phyloP scores from a whole-genome alignment of 2,113 vertebrate species.

The Poecile atricapillus region DNA sequence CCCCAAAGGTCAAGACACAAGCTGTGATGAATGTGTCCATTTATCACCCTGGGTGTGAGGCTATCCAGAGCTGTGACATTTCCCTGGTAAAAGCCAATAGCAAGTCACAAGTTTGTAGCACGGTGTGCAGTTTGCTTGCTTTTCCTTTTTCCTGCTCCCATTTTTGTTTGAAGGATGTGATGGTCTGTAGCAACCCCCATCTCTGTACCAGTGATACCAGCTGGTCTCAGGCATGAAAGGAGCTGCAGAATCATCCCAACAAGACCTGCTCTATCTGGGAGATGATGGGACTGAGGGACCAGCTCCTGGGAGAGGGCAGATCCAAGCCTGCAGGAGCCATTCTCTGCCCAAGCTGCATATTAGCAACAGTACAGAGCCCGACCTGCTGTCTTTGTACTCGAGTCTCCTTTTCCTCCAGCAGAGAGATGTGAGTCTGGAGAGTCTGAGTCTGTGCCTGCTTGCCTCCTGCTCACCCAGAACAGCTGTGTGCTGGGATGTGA shows the following conservation, averaged over 20 bases:
- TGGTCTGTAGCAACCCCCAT: not conserved
- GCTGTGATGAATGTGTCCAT: not conserved
- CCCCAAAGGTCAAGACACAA: not conserved
- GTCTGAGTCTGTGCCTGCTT: not conserved
- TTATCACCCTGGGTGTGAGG: not conserved
- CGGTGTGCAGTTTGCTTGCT: not conserved
- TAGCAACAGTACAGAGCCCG: not conserved
- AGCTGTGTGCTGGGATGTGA: not conserved
- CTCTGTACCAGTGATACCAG: not conserved
- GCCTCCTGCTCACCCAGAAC: rapidly evolving
- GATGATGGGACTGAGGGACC: not conserved
- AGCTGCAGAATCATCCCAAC: not conserved
- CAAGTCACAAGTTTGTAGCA: not conserved
- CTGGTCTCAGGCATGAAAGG: not conserved
- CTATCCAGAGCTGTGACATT: not conserved
- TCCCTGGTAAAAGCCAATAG: not conserved
- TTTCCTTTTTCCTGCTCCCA: not conserved
- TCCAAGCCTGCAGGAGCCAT: not conserved
- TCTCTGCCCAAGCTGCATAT: not conserved
- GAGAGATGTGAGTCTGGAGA: not conserved
- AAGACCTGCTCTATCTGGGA: not conserved
- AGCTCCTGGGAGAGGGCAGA: not conserved
- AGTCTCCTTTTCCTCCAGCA: not conserved
- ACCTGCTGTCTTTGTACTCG: rapidly evolving
- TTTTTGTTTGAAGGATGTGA: not conserved